Conservation (phyloP, 1,140 invertebrate species). For the Cotesia glomerata region DNA sequence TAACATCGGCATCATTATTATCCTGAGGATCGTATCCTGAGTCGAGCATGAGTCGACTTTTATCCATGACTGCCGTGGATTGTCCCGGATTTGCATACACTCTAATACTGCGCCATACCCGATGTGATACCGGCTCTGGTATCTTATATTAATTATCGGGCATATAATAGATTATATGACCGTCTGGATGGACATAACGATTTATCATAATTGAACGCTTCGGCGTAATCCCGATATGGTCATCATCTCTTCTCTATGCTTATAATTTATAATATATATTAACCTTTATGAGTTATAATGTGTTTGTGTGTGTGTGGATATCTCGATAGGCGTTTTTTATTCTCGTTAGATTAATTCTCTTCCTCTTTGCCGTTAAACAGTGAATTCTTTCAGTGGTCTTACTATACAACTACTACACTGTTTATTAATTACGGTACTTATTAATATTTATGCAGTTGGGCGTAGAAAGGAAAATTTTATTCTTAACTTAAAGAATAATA, state of each 20-base stretch:
- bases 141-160: constrained; percentile 8
- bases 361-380: too few relatives aligned
- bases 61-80: constrained; percentile 19
- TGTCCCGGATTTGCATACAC: constrained; percentile 1
- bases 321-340: too few relatives aligned
- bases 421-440: too few relatives aligned
- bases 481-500: too few relatives aligned
- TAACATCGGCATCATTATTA: background rate
- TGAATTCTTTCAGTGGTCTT: too few relatives aligned
- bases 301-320: too few relatives aligned
- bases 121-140: background rate
- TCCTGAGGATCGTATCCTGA: background rate
- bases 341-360: too few relatives aligned
- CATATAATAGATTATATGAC: constrained; percentile 14
- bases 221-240: background rate
- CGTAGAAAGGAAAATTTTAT: too few relatives aligned
- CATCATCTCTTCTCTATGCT: background rate
- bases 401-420: too few relatives aligned
- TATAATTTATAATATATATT: background rate
- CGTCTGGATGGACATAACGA: background rate
- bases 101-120: background rate
- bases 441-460: too few relatives aligned
- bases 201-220: constrained; percentile 16
- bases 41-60: constrained; percentile 1
- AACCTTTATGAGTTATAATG: background rate